Base-by-base conservation (phyloP, 2,888 invertebrate species). In the Agonopterix subpropinquella region DNA sequence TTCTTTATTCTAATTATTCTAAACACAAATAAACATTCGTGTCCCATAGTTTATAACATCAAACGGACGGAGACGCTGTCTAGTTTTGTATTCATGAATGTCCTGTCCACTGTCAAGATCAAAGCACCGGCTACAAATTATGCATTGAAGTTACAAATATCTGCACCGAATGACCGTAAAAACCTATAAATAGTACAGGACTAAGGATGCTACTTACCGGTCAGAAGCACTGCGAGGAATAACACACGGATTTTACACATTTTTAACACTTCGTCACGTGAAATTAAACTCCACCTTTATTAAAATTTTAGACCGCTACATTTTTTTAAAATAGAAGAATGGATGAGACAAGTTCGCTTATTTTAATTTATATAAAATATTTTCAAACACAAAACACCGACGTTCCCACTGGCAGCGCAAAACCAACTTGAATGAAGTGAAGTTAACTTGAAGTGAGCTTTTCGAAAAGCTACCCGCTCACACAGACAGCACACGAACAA, bases 121-220 rank as follows among this genome's bases (percentile, higher is more conserved):
- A 71, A 73, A 73, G 68, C 47, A 44, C 53, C 52, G 41, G 52
- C 37, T 43, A 46, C 41, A 47, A 52, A 49, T 52, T 49, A 52
- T 52, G 49, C 52, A 45, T 51, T 47, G 48, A 36, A 43, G 35
- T 43, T 43, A 51, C 48, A 44, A 43, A 48, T 47, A 48, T 48
- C 51, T 76, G 73, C 76, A 70, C 67, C 65, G 70, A 75, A 77
- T 76, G 78, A 77, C 77, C 28, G 28, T 79, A 77, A 70, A 64
- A 65, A 69, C 68, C 76, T 83, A 83, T 67, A 82, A 83, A 83
- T 83, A 83, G 81, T 69, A 56, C 71, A 78, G 74, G 73, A 69
- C 71, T 63, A 70, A 72, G 78, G 73, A 79, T 49, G 45, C 49
- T 62, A 77, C 87, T 85, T 77, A 86, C 86, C 86, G 73, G 77